Conservation (phyloP, 2,888 invertebrate species). For the Lumbricus terrestris region DNA sequence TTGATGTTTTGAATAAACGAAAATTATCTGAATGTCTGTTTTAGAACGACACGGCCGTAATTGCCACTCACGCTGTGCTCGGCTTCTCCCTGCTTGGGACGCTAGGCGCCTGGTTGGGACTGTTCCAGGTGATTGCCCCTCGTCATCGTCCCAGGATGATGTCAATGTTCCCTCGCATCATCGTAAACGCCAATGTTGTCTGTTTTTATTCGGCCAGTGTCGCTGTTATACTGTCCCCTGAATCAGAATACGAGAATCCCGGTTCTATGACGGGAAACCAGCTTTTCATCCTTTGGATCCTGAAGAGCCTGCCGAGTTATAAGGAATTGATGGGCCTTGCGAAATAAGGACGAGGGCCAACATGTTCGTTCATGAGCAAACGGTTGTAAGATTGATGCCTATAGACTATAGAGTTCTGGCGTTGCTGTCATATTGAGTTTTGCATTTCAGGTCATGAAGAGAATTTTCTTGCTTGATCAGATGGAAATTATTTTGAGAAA, state of each 20-base stretch:
- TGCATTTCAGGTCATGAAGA: not conserved
- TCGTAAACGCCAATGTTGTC: not conserved
- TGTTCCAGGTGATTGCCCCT: slow-evolving; percentile 34
- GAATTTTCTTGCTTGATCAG: not conserved
- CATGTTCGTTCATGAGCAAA: not conserved
- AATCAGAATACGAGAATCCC: not conserved
- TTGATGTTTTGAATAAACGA: no score
- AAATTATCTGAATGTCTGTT: not conserved
- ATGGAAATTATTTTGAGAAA: no score
- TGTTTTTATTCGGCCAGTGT: not conserved
- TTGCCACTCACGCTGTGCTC: slow-evolving; percentile 34
- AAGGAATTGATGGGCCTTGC: not conserved
- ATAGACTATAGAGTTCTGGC: not conserved
- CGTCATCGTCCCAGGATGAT: not conserved
- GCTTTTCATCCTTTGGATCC: not conserved
- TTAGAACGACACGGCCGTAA: slow-evolving; percentile 30
- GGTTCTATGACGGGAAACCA: not conserved
- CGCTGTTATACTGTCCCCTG: not conserved
- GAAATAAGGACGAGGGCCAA: not conserved
- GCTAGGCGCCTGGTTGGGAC: slow-evolving; percentile 36
- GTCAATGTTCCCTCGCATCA: not conserved
- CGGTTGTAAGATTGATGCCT: not conserved
- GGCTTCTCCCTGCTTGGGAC: slow-evolving; percentile 39
- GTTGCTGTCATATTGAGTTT: not conserved
- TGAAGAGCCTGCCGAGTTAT: not conserved